Conservation (phyloP, 2,797 vertebrate species). For the Coccyzus lansbergi region DNA sequence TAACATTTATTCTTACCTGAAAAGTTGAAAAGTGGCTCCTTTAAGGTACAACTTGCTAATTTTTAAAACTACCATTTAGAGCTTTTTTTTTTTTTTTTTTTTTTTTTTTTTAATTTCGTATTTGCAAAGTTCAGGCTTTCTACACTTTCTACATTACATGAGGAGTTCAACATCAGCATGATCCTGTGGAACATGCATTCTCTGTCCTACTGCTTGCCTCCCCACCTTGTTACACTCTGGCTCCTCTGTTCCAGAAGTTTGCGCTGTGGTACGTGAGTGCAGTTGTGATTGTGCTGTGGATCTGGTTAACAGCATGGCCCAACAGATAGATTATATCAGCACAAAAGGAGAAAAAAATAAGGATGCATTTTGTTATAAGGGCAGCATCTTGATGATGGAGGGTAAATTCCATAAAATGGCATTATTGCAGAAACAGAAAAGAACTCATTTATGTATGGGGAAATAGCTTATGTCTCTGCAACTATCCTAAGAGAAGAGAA, state of each 20-base stretch:
- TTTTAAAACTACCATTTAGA: neutral
- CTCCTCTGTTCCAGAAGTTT: neutral
- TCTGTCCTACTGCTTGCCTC: neutral
- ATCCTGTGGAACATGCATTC: neutral
- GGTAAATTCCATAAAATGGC: neutral
- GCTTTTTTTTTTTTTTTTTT: neutral
- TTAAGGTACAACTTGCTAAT: neutral
- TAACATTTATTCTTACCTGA: neutral
- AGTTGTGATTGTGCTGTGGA: neutral
- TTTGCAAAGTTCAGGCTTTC: neutral
- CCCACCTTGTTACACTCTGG: neutral
- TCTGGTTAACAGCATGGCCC: neutral
- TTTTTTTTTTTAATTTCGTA: neutral
- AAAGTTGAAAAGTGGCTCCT: neutral
- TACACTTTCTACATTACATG: neutral
- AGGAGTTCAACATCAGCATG: neutral
- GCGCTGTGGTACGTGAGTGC: neutral
- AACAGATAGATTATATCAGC: neutral
- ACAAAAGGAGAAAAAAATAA: neutral
- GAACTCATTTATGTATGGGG: neutral
- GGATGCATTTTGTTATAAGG: neutral
- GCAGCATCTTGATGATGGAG: neutral
- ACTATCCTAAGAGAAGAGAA: neutral
- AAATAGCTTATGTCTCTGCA: neutral
- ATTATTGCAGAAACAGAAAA: neutral